A percentile compares a stretch with the other conserved stretches of the same genome.
These are phyloP conservation scores for Thereva nobilitata DNA, from an alignment of 2,888 invertebrate genomes.

Conservation along the genomic window DNA sequence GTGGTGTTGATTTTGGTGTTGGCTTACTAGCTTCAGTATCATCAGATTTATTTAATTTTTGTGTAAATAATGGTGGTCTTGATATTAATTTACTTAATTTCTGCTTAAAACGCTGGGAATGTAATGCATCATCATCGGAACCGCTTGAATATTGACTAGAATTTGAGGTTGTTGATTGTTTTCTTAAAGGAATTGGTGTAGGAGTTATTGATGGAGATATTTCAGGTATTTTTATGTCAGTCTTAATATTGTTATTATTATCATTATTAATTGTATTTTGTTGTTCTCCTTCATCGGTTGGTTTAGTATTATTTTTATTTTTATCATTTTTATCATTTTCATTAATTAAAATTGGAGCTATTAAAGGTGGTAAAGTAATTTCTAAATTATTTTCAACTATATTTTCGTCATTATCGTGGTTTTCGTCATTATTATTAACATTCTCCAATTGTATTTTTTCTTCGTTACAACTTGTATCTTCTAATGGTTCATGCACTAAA, in stretches of 20 bases:
- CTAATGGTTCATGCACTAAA: too few relatives aligned
- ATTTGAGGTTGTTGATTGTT: constrained; percentile 41
- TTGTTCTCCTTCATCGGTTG: too few relatives aligned
- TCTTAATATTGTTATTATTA: too few relatives aligned
- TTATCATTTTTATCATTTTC: background rate
- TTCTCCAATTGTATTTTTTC: too few relatives aligned
- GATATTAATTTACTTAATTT: constrained; percentile 49
- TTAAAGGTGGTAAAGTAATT: background rate
- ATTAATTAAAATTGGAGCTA: background rate
- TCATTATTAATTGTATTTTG: too few relatives aligned
- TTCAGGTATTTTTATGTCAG: too few relatives aligned
- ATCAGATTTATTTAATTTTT: constrained; percentile 2
- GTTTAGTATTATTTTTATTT: too few relatives aligned
- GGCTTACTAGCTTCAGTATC: constrained; percentile 1
- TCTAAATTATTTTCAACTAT: constrained; percentile 39
- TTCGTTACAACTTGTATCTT: too few relatives aligned
- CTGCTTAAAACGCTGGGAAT: constrained; percentile 50
- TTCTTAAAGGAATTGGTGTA: background rate
- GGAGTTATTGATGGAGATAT: too few relatives aligned
- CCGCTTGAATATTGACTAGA: constrained; percentile 31
- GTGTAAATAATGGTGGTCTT: constrained; percentile 33
- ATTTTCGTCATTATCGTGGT: background rate
- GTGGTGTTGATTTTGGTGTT: background rate
- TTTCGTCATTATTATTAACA: background rate
- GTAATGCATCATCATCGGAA: constrained; percentile 46